Evolutionary conservation across 2,888 invertebrate genomes (phyloP), one percentile per base, ranked within the genome.

Genomic region (Andrena marginata): DNA sequence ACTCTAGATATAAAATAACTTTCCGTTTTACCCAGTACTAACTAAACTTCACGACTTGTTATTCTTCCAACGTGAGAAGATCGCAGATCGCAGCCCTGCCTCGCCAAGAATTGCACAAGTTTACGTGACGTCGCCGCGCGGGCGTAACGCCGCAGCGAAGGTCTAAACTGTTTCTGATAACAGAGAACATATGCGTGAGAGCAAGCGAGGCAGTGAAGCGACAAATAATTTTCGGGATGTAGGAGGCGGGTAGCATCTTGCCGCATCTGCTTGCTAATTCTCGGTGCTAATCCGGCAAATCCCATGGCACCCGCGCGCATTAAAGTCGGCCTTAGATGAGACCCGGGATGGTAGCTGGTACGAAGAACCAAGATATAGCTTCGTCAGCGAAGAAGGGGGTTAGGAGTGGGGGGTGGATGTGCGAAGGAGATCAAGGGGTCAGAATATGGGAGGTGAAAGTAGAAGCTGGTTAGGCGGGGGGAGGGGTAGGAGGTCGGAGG

Each of bases 221-320:
- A 80, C 84, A 89, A 89, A 89, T 89, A 86, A 89, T 89, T 89
- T 89, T 85, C 85, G 79, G 77, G 80, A 83, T 86, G 83, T 88
- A 81, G 89, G 67, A 81, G 70, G 70, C 83, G 83, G 79, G 78
- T 87, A 88, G 83, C 91, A 91, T 89, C 91, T 89, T 90, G 89
- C 89, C 80, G 84, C 77, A 74, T 85, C 85, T 90, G 85, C 79
- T 85, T 86, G 91, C 90, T 92, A 92, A 92, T 91, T 91, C 90
- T 90, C 88, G 87, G 85, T 73, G 88, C 90, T 92, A 92, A 92
- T 92, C 91, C 90, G 84, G 88, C 87, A 91, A 92, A 92, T 92
- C 91, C 91, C 91, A 83, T 75, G 89, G 90, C 91, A 89, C 89
- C 87, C 81, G 89, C 79, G 86, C 89, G 85, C 90, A 92, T 92